phyloP scores from a whole-genome alignment of 2,797 vertebrate genomes.

The Gallinago solitaria region DNA sequence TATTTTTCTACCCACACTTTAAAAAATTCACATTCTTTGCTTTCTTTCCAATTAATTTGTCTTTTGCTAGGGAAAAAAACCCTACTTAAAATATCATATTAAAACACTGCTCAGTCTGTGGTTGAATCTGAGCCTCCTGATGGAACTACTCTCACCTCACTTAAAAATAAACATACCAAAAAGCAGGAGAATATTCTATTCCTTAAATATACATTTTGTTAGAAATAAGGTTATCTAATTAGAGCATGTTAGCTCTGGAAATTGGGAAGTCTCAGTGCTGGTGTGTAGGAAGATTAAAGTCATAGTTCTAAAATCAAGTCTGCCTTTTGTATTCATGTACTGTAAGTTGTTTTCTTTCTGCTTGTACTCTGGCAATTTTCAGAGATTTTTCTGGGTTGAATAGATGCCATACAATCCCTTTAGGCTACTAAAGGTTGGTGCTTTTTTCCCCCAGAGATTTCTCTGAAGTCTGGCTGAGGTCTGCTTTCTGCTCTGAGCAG shows the following conservation, averaged over 20 bases:
- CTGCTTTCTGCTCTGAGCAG: not conserved
- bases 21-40: not conserved
- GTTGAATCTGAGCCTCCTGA: not conserved
- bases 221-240: slow-evolving; percentile 14
- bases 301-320: not conserved
- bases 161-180: not conserved
- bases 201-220: not conserved
- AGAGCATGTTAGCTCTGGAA: not conserved
- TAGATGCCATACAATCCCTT: not conserved
- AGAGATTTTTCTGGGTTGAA: not conserved
- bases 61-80: not conserved
- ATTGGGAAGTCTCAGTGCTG: not conserved
- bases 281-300: not conserved
- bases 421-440: not conserved
- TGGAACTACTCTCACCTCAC: not conserved
- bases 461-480: not conserved
- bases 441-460: accelerated
- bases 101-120: not conserved
- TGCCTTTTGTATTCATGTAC: not conserved
- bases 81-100: not conserved
- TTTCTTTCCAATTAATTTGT: not conserved
- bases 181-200: not conserved
- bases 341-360: not conserved
- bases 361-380: not conserved
- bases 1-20: not conserved